Conservation (phyloP, 2,888 invertebrate species). For the Cephus runcator region DNA sequence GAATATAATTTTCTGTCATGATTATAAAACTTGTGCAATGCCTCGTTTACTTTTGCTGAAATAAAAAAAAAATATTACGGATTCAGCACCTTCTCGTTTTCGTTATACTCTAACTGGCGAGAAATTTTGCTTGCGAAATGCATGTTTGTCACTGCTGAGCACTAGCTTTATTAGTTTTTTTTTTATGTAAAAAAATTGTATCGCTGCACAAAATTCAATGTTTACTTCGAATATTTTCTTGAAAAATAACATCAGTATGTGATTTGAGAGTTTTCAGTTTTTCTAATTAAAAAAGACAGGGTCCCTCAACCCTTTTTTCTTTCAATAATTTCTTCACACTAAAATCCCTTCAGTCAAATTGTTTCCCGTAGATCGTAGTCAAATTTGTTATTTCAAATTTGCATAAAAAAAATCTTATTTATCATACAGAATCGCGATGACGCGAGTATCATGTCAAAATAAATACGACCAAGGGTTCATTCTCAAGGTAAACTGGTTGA, state of each 20-base stretch:
- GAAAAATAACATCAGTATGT: neutral
- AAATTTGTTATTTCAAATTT: neutral
- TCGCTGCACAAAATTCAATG: neutral
- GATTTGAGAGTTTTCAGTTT: neutral
- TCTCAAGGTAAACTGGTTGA: neutral
- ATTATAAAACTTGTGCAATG: too few relatives aligned
- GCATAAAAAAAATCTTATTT: neutral
- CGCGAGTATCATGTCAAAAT: neutral
- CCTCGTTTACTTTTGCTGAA: neutral
- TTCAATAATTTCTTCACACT: neutral
- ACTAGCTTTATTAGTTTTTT: neutral
- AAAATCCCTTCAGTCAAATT: neutral
- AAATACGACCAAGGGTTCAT: neutral
- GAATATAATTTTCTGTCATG: too few relatives aligned
- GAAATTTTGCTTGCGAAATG: neutral
- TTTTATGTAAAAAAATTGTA: neutral
- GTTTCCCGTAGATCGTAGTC: neutral
- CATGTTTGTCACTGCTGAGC: neutral
- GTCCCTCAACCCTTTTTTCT: neutral
- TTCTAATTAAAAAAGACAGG: neutral
- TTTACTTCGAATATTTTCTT: neutral
- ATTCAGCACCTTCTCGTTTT: neutral
- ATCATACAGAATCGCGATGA: neutral
- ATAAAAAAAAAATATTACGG: neutral
- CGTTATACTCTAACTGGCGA: neutral